Evolutionary conservation across 92 coral and sea anemone species (phyloP), one percentile per base, ranked within the genome.

Genomic region (Actinostola sp.): DNA sequence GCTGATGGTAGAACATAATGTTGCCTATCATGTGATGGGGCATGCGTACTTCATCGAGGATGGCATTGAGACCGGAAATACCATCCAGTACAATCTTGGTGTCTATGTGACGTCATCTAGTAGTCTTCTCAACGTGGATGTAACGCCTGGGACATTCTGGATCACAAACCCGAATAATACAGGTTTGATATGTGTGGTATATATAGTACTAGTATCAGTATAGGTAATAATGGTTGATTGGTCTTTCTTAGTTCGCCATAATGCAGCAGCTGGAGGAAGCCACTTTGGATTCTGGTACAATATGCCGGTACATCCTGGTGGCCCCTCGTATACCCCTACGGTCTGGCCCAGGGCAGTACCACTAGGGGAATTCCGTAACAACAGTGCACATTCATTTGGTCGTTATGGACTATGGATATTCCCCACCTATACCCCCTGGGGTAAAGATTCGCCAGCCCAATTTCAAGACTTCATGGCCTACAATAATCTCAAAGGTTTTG

Each of bases 251-350:
- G 89, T 90, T 34, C 87, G 97, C 61, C 92, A 89, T 70, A 92
- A 92, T 46, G 80, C 84, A 0, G 97, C 97, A 0, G 97, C 97
- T 1, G 93, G 92, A 21, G 97, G 97, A 23, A 89, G 94, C 51
- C 97, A 92, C 36, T 90, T 85, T 64, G 97, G 97, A 2, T 92
- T 82, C 78, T 92, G 97, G 97, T 92, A 85, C 83, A 89, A 92
- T 78, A 66, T 92, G 78, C 93, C 91, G 8, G 62, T 44, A 17
- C 86, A 89, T 61, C 97, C 97, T 28, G 97, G 93, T 43, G 97
- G 97, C 1, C 97, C 96, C 13, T 92, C 97, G 25, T 92, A 82
- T 55, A 86, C 97, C 9, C 77, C 86, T 26, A 72, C 86, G 5
- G 97, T 92, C 32, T 92, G 97, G 75, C 96, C 97, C 11, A 76